Base-by-base conservation (phyloP, 2,888 invertebrate species). In the Penaeus monodon region DNA sequence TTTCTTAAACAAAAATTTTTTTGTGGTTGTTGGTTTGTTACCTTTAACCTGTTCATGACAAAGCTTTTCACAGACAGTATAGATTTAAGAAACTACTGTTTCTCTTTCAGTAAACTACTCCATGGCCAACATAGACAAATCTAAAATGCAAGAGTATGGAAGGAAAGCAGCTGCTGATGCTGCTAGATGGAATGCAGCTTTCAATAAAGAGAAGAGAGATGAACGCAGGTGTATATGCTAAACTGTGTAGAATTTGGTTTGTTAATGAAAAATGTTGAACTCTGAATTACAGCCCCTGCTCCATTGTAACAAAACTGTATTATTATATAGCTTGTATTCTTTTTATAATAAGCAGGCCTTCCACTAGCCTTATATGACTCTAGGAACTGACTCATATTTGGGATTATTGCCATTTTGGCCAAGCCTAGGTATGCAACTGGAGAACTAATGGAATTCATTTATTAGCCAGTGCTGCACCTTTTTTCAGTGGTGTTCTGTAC, bases 141-240 rank as follows among this genome's bases (percentile, higher is more conserved):
- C 88, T n/a, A 88, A 89, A 66, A 84, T 90, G 86, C 92, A 92
- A 90, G 96, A 96, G 91, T 94, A 96, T 91, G 95, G 96, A 73
- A 95, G 96, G 89, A 95, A 96, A 91, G 97, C 98, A 2, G 94
- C 97, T 87, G 95, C 96, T 90, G 96, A 97, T 0, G 96, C 97
- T 2, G 95, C 96, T 76, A 95, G 96, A 90, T 99, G 97, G 96
- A 99, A 99, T 93, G 93, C 95, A 12, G 95, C 95, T 88, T 94
- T 98, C 90, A 98, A 98, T 93, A 95, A 95, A 91, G 94, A 94
- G 88, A 92, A 94, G 80, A 95, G 94, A 91, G 96, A 96, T 88
- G 95, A 96, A 90, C 94, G 97, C 68, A 94, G 95, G 84, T 89
- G 74, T 29, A 73, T 57, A 17, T 57, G 17, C 57, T 17, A 57